phyloP scores from a whole-genome alignment of 2,888 invertebrate genomes.

The Drosophila aldrichi region DNA sequence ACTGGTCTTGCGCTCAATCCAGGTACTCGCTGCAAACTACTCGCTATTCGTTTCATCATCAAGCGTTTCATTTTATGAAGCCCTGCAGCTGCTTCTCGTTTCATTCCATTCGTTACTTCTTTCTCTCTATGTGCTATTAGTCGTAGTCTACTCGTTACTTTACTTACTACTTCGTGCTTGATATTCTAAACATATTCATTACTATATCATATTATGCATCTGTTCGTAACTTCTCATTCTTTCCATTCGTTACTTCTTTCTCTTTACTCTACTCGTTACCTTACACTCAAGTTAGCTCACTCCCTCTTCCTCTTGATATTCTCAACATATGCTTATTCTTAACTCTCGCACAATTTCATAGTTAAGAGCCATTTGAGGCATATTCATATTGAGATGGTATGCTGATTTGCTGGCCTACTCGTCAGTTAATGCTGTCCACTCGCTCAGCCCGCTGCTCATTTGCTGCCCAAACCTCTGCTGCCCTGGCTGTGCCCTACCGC shows the following conservation, averaged over 20 bases:
- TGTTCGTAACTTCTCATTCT: too few species aligned
- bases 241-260: neutral
- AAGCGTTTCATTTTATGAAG: too few species aligned
- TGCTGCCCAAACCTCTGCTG: slow-evolving; percentile 11
- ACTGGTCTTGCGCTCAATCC: too few species aligned
- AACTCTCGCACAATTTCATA: neutral
- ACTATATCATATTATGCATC: too few species aligned
- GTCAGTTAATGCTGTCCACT: neutral
- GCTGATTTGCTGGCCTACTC: slow-evolving; percentile 6
- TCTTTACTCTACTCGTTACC: neutral
- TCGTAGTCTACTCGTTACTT: too few species aligned
- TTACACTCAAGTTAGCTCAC: neutral
- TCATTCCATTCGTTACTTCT: too few species aligned
- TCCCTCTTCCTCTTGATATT: neutral
- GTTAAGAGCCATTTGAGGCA: neutral
- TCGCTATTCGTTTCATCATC: too few species aligned
- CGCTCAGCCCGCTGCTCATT: slow-evolving; percentile 37
- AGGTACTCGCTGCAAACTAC: too few species aligned
- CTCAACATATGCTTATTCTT: neutral
- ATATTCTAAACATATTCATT: too few species aligned
- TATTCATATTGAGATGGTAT: neutral
- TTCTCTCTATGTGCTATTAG: too few species aligned
- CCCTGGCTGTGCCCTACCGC: slow-evolving; percentile 24
- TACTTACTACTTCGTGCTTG: too few species aligned
- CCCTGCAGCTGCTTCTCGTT: too few species aligned